Conservation (phyloP, 2,113 vertebrate species). For the Megalops atlanticus region DNA sequence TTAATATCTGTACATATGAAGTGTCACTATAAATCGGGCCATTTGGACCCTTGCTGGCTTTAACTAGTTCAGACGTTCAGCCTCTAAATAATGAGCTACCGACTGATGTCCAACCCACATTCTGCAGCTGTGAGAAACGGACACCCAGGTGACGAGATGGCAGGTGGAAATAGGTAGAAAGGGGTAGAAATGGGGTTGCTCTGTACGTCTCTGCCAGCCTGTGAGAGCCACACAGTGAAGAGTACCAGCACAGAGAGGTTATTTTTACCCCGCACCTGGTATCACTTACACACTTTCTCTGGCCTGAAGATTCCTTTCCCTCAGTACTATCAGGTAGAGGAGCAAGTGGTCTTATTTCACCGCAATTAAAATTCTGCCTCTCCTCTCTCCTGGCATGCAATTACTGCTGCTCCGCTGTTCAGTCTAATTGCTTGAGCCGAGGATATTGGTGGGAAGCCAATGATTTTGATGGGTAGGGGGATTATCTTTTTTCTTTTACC, state of each 20-base stretch:
- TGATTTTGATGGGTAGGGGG: constrained; percentile 91
- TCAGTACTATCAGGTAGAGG: constrained; percentile 80
- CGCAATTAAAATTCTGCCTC: constrained; percentile 92
- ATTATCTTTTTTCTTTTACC: constrained; percentile 87
- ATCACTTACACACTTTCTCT: constrained; percentile 69
- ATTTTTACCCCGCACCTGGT: constrained; percentile 91
- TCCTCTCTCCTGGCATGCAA: constrained; percentile 90
- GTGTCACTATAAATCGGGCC: no score
- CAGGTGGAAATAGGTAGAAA: constrained; percentile 74
- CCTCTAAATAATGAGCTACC: neutral
- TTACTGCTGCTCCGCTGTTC: constrained; percentile 89
- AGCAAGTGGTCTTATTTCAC: constrained; percentile 86
- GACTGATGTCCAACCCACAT: constrained; percentile 23
- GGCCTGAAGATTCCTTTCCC: constrained; percentile 70
- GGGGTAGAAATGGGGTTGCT: constrained; percentile 73
- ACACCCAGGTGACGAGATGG: constrained; percentile 61
- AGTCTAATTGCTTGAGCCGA: constrained; percentile 95
- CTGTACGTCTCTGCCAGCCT: constrained; percentile 71
- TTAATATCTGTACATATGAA: no score
- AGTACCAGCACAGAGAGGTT: constrained; percentile 65
- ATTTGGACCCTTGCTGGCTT: neutral
- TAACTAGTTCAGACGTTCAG: neutral
- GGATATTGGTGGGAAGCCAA: constrained; percentile 93
- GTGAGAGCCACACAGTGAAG: constrained; percentile 51
- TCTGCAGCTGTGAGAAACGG: constrained; percentile 78